Base-by-base conservation (phyloP, 2,113 vertebrate genomes). In the Indicator indicator region DNA sequence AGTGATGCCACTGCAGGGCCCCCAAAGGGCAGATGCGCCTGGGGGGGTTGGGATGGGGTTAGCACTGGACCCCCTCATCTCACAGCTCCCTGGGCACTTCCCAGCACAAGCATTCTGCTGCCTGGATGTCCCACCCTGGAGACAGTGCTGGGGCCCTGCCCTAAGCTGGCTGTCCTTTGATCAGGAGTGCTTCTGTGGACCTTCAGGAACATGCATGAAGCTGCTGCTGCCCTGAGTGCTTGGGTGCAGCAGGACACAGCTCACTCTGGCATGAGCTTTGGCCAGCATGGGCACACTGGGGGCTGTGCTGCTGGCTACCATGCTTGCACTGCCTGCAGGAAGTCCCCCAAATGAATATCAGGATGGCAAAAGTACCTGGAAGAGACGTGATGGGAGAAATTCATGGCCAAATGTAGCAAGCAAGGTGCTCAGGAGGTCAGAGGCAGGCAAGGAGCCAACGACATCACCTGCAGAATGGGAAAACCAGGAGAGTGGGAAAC, bases 401-500 rank as follows among this genome's bases (percentile, higher is more conserved):
- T 4, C 10, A 28, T 5, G 14, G 18, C 33, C 20, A 38, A 24
- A 64, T 6, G n/a, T 56, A 64, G 33, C 6, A 64, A 69, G 33
- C 13, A 48, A 76, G 9, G 23, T 50, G 32, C 67, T 50, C 23
- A 32, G 44, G 16, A 50, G 17, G 59, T 73, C 40, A 82, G 27
- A 38, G 0, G 0, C 8, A 50, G 46, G 50, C 40, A 52, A 20
- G 18, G 69, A 83, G 73, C 64, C 32, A 74, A 15, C 2, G 4
- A 81, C 33, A 50, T 11, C 69, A 76, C 63, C 38, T 36, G 28
- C 58, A 83, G 28, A 78, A 9, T 11, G 30, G 24, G 52, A 60
- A 59, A 88, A 33, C 21, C 56, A 58, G 36, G 36, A 36, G 56
- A 32, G 18, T 58, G 38, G 38, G 62, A 42, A 42, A 64, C 28